Conservation (phyloP, 2,113 vertebrate genomes). For the Meleagris gallopavo region DNA sequence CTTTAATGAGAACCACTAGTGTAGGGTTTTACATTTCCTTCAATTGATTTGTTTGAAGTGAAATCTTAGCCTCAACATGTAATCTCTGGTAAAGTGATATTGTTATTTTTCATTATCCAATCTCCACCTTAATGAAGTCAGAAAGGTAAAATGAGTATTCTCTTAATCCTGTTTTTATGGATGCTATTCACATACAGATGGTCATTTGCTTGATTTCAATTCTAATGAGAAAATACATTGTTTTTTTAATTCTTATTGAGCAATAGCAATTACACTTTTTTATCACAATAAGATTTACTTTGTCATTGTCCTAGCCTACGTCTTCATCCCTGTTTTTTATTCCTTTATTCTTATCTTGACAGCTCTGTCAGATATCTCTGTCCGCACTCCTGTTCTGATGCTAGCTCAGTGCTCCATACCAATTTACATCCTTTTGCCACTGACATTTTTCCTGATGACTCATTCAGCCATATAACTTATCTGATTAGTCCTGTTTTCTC, state of each 20-base stretch:
- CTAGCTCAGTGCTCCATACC: not conserved
- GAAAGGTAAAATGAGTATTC: not conserved
- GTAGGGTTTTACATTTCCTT: not conserved
- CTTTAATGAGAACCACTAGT: not conserved
- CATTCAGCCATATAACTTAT: not conserved
- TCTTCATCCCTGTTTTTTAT: not conserved
- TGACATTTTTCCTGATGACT: not conserved
- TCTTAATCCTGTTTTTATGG: not conserved
- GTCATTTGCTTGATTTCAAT: not conserved
- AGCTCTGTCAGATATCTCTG: not conserved
- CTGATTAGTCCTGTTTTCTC: not conserved
- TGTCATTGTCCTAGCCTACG: not conserved
- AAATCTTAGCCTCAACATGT: not conserved
- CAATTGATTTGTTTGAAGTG: conserved; percentile 10
- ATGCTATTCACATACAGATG: not conserved
- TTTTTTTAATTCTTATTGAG: not conserved
- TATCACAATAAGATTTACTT: not conserved
- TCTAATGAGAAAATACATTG: not conserved
- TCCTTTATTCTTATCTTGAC: not conserved
- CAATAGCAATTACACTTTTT: not conserved
- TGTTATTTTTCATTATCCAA: not conserved
- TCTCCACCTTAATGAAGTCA: not conserved
- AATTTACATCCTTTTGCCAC: not conserved
- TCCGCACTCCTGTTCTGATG: not conserved
- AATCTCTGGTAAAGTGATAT: conserved; percentile 11